phyloP scores from a whole-genome alignment of 2,888 invertebrate species.

The Lamellibrachia columna region DNA sequence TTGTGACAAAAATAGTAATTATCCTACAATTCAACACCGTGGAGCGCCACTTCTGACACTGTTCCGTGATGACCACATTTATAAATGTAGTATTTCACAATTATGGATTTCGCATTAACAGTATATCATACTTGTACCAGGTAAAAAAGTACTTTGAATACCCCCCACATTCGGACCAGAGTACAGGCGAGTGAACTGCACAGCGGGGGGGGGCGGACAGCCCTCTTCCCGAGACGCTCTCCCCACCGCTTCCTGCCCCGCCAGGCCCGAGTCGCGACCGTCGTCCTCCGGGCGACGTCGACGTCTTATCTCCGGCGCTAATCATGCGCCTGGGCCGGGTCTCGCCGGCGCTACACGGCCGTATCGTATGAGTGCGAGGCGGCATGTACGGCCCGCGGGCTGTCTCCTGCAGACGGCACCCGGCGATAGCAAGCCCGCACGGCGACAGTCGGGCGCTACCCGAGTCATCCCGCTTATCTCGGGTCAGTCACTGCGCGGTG shows the following conservation, averaged over 20 bases:
- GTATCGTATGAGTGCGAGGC: not conserved
- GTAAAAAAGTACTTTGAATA: not conserved
- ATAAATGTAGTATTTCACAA: not conserved
- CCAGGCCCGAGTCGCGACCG: not conserved
- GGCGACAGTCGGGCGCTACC: slow-evolving; percentile 10
- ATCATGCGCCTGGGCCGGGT: not conserved
- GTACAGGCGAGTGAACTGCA: not conserved
- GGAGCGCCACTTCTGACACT: not conserved
- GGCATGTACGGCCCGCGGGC: not conserved
- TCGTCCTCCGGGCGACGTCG: not conserved
- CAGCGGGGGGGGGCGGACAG: not conserved
- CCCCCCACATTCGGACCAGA: not conserved
- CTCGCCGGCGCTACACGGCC: not conserved
- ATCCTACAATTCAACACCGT: not conserved
- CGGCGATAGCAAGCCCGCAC: not conserved
- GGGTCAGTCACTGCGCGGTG: not conserved
- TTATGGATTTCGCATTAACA: not conserved
- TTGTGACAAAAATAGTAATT: too few relatives aligned
- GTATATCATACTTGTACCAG: not conserved
- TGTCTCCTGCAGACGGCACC: slow-evolving; percentile 11
- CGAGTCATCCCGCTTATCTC: not conserved
- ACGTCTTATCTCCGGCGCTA: not conserved
- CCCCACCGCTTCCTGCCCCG: not conserved
- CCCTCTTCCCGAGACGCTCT: not conserved
- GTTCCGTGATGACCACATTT: not conserved